Evolutionary conservation across 2,888 invertebrate genomes (phyloP).

Genomic region (Andrena minutula): DNA sequence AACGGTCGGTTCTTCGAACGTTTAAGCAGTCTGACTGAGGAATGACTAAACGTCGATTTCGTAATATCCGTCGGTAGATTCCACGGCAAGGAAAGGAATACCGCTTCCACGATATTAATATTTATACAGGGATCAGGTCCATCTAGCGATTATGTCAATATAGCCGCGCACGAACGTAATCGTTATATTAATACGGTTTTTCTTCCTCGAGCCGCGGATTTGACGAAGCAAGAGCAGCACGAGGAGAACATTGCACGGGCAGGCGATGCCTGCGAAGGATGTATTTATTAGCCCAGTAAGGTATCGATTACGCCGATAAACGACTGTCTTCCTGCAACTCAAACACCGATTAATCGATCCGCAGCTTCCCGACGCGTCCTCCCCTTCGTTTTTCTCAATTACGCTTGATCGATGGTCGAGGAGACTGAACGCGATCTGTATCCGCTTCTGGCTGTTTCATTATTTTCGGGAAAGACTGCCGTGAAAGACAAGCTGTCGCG

Average conservation of each 20-base stretch:
- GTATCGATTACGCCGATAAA: constrained; percentile 43
- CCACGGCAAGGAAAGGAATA: neutral
- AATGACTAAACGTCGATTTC: constrained; percentile 26
- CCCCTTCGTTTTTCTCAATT: constrained; percentile 33
- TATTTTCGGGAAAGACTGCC: constrained; percentile 1
- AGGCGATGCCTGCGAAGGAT: constrained; percentile 24
- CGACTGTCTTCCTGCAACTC: constrained; percentile 49
- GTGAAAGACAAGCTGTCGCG: neutral
- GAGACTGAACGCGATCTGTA: constrained; percentile 8
- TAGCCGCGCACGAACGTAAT: constrained; percentile 3
- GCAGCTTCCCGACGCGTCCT: constrained; percentile 20
- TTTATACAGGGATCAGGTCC: constrained; percentile 8
- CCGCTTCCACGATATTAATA: constrained; percentile 20
- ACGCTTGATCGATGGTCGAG: constrained; percentile 30
- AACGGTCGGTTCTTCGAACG: constrained; percentile 37
- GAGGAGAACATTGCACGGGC: neutral
- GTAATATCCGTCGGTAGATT: neutral
- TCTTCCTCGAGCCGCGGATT: neutral
- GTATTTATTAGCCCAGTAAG: constrained; percentile 28
- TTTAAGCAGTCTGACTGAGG: neutral
- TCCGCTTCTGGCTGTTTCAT: neutral
- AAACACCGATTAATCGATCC: constrained; percentile 43
- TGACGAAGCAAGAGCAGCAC: neutral
- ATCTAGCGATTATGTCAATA: constrained; percentile 15
- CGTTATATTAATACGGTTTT: constrained; percentile 17